Percentiles rank a stretch among this genome's conserved stretches.
Conservation (phyloP, 2,797 vertebrate species). For the Acanthurus leucopareius region DNA sequence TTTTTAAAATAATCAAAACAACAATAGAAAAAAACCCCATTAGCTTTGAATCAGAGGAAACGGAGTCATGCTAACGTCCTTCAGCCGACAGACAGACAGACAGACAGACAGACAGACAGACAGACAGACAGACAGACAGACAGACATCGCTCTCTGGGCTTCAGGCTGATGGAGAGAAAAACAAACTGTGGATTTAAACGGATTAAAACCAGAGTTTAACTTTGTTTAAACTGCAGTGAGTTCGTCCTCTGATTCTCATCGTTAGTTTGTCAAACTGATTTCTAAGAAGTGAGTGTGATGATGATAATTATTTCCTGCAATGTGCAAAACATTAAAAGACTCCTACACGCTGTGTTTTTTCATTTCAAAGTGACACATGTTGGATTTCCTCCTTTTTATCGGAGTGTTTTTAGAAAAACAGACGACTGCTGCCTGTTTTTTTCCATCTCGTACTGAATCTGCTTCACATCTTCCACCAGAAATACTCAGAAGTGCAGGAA, state of each 20-base stretch:
- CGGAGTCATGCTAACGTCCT: too few relatives aligned
- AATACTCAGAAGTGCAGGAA: neutral
- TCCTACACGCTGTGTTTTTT: neutral
- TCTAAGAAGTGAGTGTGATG: neutral
- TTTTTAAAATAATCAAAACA: too few relatives aligned
- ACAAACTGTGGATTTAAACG: too few relatives aligned
- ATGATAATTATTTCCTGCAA: neutral
- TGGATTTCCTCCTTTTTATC: neutral
- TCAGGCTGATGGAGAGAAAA: too few relatives aligned
- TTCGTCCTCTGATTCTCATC: neutral
- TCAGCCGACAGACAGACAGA: too few relatives aligned
- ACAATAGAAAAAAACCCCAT: too few relatives aligned
- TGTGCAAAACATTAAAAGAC: slow-evolving; percentile 7
- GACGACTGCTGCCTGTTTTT: neutral
- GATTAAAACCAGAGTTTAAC: neutral
- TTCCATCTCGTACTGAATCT: neutral
- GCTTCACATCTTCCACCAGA: neutral
- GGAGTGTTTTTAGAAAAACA: neutral
- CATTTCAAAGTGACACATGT: neutral
- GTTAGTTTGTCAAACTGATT: neutral
- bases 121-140: too few relatives aligned
- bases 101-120: too few relatives aligned
- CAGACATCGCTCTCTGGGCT: too few relatives aligned
- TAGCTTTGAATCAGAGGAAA: too few relatives aligned
- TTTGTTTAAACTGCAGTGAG: neutral